Conservation (phyloP, 2,888 invertebrate genomes). For the Dynastes tityus region DNA sequence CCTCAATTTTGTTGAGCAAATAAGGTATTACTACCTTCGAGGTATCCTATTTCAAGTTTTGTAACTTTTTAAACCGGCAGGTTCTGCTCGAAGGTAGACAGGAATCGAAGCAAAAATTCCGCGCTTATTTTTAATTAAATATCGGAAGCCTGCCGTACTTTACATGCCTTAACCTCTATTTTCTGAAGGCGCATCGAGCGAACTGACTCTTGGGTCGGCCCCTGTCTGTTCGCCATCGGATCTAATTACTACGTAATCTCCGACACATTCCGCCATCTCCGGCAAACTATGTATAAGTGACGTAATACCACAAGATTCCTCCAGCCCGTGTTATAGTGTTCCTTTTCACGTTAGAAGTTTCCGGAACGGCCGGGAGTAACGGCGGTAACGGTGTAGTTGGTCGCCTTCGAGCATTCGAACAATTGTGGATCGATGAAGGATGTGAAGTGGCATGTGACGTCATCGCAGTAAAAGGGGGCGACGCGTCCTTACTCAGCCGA, state of each 20-base stretch:
- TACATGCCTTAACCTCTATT: conserved; percentile 37
- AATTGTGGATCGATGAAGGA: conserved; percentile 57
- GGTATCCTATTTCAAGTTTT: not conserved
- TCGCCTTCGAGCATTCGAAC: conserved; percentile 55
- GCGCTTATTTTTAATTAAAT: conserved; percentile 41
- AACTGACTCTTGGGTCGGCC: conserved; percentile 2
- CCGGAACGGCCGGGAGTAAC: conserved; percentile 35
- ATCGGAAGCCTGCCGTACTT: conserved; percentile 24
- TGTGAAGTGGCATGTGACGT: conserved; percentile 57
- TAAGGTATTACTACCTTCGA: not conserved
- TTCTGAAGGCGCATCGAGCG: conserved; percentile 18
- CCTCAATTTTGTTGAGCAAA: too few species aligned
- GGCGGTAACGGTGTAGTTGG: conserved; percentile 43
- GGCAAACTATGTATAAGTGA: conserved; percentile 51
- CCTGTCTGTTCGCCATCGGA: conserved; percentile 8
- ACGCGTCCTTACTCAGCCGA: conserved; percentile 51
- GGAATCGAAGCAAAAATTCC: conserved; percentile 26
- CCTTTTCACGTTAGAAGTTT: conserved; percentile 40
- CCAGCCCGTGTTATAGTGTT: conserved; percentile 41
- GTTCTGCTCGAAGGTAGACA: not conserved
- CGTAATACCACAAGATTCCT: conserved; percentile 50
- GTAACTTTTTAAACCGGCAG: conserved; percentile 5
- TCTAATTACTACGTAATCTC: conserved; percentile 51
- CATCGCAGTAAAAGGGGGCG: conserved; percentile 54
- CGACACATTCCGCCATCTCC: conserved; percentile 46